phyloP scores from a whole-genome alignment of 2,113 vertebrate species.

The Scolopax mira region DNA sequence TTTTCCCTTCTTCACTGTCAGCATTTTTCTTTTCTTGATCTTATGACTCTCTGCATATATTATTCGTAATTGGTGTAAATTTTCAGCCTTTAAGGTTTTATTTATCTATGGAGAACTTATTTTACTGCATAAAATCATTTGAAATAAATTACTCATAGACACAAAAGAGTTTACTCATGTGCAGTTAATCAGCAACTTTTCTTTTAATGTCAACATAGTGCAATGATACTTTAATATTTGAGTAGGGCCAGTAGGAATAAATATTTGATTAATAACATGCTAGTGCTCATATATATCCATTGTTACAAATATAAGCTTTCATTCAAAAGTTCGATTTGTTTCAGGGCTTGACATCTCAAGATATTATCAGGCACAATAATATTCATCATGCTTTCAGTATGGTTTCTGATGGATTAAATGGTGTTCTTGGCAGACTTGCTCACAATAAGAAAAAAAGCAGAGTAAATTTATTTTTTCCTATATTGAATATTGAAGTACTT shows the following conservation, averaged over 20 bases:
- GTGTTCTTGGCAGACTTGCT: not conserved
- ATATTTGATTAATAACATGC: not conserved
- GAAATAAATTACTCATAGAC: not conserved
- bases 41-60: not conserved
- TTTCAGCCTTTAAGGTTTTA: not conserved
- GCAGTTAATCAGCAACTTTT: not conserved
- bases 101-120: not conserved
- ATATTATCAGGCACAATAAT: not conserved
- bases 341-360: not conserved
- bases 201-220: not conserved
- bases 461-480: not conserved
- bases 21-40: not conserved
- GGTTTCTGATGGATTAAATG: not conserved
- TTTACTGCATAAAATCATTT: not conserved
- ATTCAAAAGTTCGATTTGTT: conserved; percentile 1
- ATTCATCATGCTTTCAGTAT: not conserved
- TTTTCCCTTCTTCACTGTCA: not conserved
- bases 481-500: not conserved
- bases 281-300: not conserved
- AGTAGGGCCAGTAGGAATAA: not conserved
- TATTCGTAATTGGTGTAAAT: not conserved
- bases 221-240: not conserved
- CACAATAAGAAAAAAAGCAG: not conserved
- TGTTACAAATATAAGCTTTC: not conserved
- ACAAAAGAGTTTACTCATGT: not conserved